Base-by-base conservation (phyloP, 2,888 invertebrate species). In the Drepanosiphum platanoidis region DNA sequence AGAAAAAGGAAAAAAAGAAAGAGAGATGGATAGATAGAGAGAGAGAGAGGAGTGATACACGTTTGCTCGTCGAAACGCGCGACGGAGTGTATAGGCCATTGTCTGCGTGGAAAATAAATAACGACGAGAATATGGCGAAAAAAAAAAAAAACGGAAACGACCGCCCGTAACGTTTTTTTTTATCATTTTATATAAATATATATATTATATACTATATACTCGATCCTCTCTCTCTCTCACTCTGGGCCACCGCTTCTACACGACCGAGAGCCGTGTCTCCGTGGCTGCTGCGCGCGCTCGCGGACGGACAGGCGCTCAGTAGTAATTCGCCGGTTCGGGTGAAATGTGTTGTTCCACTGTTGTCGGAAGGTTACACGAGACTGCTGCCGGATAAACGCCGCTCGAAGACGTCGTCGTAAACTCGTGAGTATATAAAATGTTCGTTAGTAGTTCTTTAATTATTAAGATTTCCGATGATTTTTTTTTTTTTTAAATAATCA, bases 271-370 rank as follows among this genome's bases (percentile, higher is more conserved):
- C 32, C 34, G 11, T 32, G 70, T 52, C 27, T 61, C n/a, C 42
- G 39, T 3, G 34, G 9, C 70, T 34, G 46, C 4, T n/a, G 42
- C 32, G 36, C 34, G 42, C 42, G 74, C 22, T 66, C 71, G 22
- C 71, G 0, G n/a, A n/a, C 83, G 18, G 52, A 39, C 30, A 15
- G n/a, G n/a, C 15, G 34, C 46, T 83, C 84, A 84, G 84, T 84
- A 75, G 68, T 77, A 39, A 84, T 58, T 68, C 84, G 77, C 75
- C 84, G 84, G 84, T 30, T 58, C 77, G 75, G 84, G 75, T 84
- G 84, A 84, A 84, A 84, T 84, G 77, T 84, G 68, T 64, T 74
- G 74, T 68, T 68, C 30, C 22, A 68, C 18, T 58, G 77, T 75
- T n/a, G 52, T 36, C 42, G 68, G 30, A 15, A 68, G 52, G 22